These are phyloP conservation scores for Neotoxoptera formosana DNA, from an alignment of 1,140 invertebrate species.

Conservation along the genomic window DNA sequence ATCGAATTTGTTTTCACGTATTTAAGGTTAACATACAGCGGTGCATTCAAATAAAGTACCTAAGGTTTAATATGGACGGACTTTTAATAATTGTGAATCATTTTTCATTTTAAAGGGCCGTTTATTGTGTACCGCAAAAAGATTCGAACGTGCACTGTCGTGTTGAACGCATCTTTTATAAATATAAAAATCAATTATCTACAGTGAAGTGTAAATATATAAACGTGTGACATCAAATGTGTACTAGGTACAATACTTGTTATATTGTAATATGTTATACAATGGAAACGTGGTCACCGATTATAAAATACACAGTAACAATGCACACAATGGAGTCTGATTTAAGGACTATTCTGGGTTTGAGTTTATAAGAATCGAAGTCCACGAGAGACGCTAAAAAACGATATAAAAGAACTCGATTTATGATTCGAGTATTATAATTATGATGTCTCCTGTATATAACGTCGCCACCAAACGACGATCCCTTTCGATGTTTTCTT, in stretches of 20 bases:
- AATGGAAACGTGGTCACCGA: neutral
- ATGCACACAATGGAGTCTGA: neutral
- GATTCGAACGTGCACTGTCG: neutral
- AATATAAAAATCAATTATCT: neutral
- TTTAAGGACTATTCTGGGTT: neutral
- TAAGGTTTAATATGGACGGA: neutral
- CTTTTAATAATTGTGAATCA: neutral
- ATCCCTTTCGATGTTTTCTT: slow-evolving; percentile 43
- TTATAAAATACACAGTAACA: neutral
- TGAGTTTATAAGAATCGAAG: neutral
- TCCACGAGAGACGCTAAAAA: slow-evolving; percentile 29
- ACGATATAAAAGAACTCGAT: slow-evolving; percentile 33
- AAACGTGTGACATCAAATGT: neutral
- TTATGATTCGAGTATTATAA: slow-evolving; percentile 54
- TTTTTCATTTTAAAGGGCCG: neutral
- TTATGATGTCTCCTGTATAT: slow-evolving; percentile 45
- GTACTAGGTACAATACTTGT: neutral
- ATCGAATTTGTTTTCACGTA: neutral
- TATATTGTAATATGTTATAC: neutral
- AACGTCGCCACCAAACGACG: slow-evolving; percentile 36
- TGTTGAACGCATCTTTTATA: neutral
- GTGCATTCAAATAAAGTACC: neutral
- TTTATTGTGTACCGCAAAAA: neutral
- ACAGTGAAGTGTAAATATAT: neutral
- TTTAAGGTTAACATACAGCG: neutral